Evolutionary conservation across 2,888 invertebrate genomes (phyloP), one percentile per base, ranked within the genome.

Genomic region (Tipula helvola): DNA sequence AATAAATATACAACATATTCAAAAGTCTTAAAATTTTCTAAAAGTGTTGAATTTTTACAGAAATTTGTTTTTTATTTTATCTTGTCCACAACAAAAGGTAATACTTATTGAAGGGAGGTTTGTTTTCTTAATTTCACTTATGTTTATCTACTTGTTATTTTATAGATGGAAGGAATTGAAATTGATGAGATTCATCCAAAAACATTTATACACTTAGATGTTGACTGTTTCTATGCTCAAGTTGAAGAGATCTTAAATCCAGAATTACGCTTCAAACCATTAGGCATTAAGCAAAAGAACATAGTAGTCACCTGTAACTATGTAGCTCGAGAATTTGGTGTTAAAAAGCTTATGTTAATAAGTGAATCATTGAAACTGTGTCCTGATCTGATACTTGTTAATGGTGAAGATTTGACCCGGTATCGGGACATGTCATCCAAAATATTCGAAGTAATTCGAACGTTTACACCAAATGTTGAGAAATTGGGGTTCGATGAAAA

Each of bases 161-260:
- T 86, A 83, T 86, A 83, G 44, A 87, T 87, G 87, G 87, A 87
- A 39, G 87, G 87, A 86, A 87, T 87, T 5, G 87, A 87, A 41
- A 87, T 83, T 39, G 52, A 87, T 88, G 91, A 91, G 84, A 90
- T 90, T 88, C 96, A 96, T 91, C 92, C 93, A 87, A 94, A 94
- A 89, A 94, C 94, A 88, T 95, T 97, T 88, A 93, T 97, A 89
- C 96, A 96, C 90, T 92, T 97, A 89, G 96, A 97, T 90, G 93
- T 96, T 90, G 96, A 97, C 91, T 96, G 95, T 90, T 97, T 96
- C 92, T 97, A 96, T 92, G 96, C 96, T 87, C 96, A 97, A 93
- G 96, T 97, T 88, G 96, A 97, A 92, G 96, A 95, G 93, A 90
- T 95, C 87, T 93, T 94, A 88, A 94, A 95, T 90, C 96, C 96